Evolutionary conservation across 2,113 vertebrate species (phyloP).

Genomic region (Amazona vittata): DNA sequence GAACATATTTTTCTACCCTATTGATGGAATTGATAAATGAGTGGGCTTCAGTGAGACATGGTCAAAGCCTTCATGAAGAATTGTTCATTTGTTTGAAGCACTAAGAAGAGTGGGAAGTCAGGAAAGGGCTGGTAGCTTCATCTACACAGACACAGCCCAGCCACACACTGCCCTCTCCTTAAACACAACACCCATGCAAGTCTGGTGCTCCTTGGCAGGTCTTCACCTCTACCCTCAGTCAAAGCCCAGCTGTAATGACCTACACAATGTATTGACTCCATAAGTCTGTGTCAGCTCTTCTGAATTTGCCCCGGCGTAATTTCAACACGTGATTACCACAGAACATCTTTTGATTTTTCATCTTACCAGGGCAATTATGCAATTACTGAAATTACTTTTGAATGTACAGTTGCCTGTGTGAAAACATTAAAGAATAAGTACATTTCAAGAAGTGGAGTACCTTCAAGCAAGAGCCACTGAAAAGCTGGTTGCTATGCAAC

Average conservation of each 20-base stretch:
- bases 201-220: neutral
- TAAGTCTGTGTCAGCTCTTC: neutral
- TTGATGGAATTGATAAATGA: neutral
- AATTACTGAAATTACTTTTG: conserved; percentile 6
- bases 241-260: neutral
- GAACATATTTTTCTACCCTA: neutral
- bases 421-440: conserved; percentile 57
- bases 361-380: neutral
- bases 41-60: neutral
- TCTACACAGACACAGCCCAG: neutral
- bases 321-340: neutral
- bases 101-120: neutral
- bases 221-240: neutral
- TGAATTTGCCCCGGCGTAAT: neutral
- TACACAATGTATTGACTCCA: neutral
- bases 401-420: neutral
- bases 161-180: neutral
- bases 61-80: neutral
- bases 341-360: neutral
- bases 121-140: neutral
- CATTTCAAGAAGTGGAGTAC: conserved; percentile 39
- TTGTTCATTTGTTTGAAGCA: neutral
- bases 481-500: conserved; percentile 79
- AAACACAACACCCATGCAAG: fast-evolving
- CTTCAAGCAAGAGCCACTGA: conserved; percentile 67